A percentile compares a stretch with the other conserved stretches of the same genome.
Evolutionary conservation across 2,888 invertebrate genomes (phyloP).

Genomic region (Tuberolachnus salignus): DNA sequence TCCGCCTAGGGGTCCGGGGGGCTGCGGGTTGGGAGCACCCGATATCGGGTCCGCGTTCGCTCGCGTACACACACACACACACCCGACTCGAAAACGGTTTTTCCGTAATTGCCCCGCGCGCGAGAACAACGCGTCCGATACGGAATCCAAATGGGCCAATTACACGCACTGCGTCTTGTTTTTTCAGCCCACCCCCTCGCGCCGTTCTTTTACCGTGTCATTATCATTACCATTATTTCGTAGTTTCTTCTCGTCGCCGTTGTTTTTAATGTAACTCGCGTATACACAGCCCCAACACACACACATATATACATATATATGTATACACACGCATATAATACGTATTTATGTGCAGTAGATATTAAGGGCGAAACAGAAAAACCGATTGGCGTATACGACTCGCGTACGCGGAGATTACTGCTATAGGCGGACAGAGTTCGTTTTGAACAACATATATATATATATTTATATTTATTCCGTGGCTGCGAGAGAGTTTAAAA

Average conservation of each 20-base stretch:
- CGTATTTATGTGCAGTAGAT: no score
- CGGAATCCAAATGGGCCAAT: conserved; percentile 54
- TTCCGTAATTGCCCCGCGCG: conserved; percentile 45
- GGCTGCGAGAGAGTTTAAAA: conserved; percentile 29
- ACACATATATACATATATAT: not conserved
- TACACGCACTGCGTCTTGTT: conserved; percentile 40
- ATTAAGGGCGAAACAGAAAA: not conserved
- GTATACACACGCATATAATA: not conserved
- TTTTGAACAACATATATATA: no score
- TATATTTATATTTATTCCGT: not conserved
- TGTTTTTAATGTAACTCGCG: conserved; percentile 23
- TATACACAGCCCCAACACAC: not conserved
- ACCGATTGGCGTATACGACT: no score
- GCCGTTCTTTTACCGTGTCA: not conserved
- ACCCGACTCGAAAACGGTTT: conserved; percentile 47
- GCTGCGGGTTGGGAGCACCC: not conserved
- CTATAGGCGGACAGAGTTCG: not conserved
- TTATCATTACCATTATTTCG: conserved; percentile 36
- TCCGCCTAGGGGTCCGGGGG: conserved; percentile 27
- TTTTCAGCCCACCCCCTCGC: not conserved
- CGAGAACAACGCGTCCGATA: conserved; percentile 48
- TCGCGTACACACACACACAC: not conserved
- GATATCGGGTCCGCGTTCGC: conserved; percentile 6
- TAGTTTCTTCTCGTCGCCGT: conserved; percentile 17
- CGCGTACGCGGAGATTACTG: no score